phyloP scores from a whole-genome alignment of 2,797 vertebrate species.

The Coregonus ussuriensis region DNA sequence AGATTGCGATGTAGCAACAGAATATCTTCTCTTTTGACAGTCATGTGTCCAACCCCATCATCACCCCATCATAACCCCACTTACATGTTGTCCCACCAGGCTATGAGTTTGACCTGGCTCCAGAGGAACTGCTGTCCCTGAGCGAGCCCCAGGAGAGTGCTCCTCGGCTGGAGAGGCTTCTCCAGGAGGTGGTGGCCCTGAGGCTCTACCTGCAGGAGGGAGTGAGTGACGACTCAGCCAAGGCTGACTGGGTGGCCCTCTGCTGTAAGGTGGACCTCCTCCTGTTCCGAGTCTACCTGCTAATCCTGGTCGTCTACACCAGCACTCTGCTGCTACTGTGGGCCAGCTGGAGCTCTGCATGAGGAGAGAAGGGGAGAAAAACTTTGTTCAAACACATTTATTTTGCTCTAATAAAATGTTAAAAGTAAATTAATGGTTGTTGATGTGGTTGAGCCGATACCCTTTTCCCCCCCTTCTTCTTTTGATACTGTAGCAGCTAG shows the following conservation, averaged over 20 bases:
- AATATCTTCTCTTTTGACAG: not conserved
- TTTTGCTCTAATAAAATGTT: not conserved
- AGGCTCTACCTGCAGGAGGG: conserved; percentile 70
- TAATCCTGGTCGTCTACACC: conserved; percentile 74
- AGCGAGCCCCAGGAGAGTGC: conserved; percentile 55
- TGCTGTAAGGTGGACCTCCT: conserved; percentile 79
- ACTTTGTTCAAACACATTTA: conserved; percentile 5
- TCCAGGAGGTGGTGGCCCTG: conserved; percentile 77
- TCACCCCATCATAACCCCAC: not conserved
- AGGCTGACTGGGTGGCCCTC: conserved; percentile 77
- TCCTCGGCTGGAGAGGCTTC: conserved; percentile 73
- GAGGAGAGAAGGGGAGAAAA: conserved; percentile 26
- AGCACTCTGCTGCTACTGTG: conserved; percentile 80
- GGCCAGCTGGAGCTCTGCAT: conserved; percentile 79
- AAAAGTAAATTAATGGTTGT: not conserved
- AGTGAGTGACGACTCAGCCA: conserved; percentile 61
- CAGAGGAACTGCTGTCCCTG: conserved; percentile 71
- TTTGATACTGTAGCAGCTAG: not conserved
- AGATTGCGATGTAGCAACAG: not conserved
- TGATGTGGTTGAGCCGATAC: not conserved
- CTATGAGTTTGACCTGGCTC: conserved; percentile 65
- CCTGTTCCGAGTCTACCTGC: conserved; percentile 80
- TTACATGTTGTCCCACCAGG: conserved; percentile 47
- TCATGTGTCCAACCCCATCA: not conserved
- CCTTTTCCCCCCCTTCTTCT: not conserved